phyloP scores from a whole-genome alignment of 2,888 invertebrate genomes.

The Ditylenchus weischeri region DNA sequence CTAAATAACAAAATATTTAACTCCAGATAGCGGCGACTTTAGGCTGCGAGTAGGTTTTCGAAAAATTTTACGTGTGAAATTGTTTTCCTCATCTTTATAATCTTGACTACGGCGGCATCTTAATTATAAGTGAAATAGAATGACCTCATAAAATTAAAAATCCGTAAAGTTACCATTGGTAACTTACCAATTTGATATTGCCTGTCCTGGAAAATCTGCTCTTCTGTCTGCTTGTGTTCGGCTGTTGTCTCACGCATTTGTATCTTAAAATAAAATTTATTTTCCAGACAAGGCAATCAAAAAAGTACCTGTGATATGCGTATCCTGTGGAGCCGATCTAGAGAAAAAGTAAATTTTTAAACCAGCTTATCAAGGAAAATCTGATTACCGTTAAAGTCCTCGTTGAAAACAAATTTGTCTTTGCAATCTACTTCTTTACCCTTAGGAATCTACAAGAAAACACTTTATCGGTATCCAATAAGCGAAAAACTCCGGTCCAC shows the following conservation, averaged over 20 bases:
- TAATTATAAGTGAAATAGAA: no score
- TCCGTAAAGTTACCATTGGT: no score
- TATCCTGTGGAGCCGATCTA: conserved; percentile 89
- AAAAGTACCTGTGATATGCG: conserved; percentile 99
- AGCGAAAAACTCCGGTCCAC: conserved; percentile 48
- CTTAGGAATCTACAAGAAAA: conserved; percentile 43
- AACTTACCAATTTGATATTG: conserved; percentile 87
- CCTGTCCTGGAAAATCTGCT: conserved; percentile 95
- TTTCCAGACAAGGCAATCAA: conserved; percentile 75
- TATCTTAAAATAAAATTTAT: background rate
- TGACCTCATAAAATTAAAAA: no score
- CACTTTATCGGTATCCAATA: no score
- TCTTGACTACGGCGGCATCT: conserved; percentile 95
- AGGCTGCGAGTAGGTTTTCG: no score
- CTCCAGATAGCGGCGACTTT: no score
- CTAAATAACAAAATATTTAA: no score
- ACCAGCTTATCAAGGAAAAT: conserved; percentile 85
- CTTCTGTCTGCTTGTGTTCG: conserved; percentile 91
- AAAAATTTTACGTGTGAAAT: conserved; percentile 65
- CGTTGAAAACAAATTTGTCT: conserved; percentile 76
- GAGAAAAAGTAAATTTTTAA: conserved; percentile 60
- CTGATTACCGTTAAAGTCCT: conserved; percentile 70
- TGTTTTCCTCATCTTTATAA: conserved; percentile 98
- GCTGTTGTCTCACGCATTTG: conserved; percentile 65
- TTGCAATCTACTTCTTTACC: conserved; percentile 41